These are phyloP conservation scores for Dipodomys stephensi DNA, from an alignment of 2,113 vertebrate species.

Conservation along the genomic window DNA sequence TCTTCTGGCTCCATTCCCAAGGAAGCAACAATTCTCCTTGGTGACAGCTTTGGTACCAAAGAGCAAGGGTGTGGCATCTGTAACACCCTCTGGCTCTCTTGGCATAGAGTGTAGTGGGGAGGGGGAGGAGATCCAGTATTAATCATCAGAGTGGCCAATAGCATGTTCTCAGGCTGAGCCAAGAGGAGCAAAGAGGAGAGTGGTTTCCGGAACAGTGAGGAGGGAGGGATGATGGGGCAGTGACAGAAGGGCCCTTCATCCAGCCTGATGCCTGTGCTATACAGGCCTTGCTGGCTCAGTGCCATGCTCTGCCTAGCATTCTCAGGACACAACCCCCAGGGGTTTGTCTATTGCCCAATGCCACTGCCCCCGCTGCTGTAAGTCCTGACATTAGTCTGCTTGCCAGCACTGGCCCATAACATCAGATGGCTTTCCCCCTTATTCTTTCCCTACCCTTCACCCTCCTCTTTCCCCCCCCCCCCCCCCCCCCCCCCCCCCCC, in stretches of 20 bases:
- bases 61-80: not conserved
- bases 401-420: conserved; percentile 29
- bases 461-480: conserved; percentile 13
- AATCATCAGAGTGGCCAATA: not conserved
- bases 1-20: not conserved
- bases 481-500: too few species aligned
- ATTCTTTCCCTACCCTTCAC: conserved; percentile 11
- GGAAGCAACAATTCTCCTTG: not conserved
- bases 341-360: not conserved
- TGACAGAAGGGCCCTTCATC: not conserved
- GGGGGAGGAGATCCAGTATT: not conserved
- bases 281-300: not conserved
- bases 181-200: not conserved
- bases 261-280: not conserved
- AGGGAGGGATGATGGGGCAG: not conserved
- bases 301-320: not conserved
- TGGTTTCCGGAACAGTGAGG: not conserved
- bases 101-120: not conserved
- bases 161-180: not conserved
- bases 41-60: not conserved
- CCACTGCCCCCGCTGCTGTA: not conserved
- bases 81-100: too few species aligned
- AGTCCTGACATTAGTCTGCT: conserved; percentile 35
- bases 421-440: conserved; percentile 46
- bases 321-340: not conserved